Evolutionary conservation across 1,140 invertebrate genomes (phyloP), one percentile per base, ranked within the genome.

Genomic region (Pseudomyrmex concolor): DNA sequence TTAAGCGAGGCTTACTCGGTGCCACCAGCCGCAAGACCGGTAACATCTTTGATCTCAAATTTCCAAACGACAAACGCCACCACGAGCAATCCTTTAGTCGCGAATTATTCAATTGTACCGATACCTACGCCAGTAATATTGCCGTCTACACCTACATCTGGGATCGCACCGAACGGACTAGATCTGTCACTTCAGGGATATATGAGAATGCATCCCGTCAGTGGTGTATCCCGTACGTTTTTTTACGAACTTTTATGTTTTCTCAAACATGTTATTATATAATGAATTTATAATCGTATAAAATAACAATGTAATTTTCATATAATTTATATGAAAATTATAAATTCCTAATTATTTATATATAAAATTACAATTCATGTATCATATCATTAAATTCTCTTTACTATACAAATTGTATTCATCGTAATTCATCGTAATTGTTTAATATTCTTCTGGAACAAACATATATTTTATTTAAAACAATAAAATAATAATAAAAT

Each of bases 151-250:
- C 70, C 90, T 2, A 84, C 90, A 0, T 85, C 90, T 19, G 19
- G 13, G 1, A 85, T 90, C 1, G 68, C 87, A 10, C 64, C 87
- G 12, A 90, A 91, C 22, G 90, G 88, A 76, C 73, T 93, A 71
- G 92, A 93, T 63, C 85, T 91, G 0, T 89, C 94, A 10, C 90
- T 94, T 62, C 92, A 94, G 83, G 94, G 94, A 48, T 95, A 95
- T 83, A 92, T 95, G 90, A 94, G 95, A 90, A 95, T 95, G 95
- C 92, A 94, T 86, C 92, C 95, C 55, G 87, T 92, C 71, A 93
- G 94, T 95, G 90, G 90, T 7, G 19, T 13, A 51, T 50, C 2
- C 12, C 13, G 34, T 34, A 5, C 5, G 1, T 59, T 54, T 59
- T 54, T 34, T 43, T n/a, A 34, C 8, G n/a, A 60, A 34, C 10